Evolutionary conservation across 1,140 invertebrate genomes (phyloP), one percentile per base, ranked within the genome.

Genomic region (Lepeophtheirus salmonis): DNA sequence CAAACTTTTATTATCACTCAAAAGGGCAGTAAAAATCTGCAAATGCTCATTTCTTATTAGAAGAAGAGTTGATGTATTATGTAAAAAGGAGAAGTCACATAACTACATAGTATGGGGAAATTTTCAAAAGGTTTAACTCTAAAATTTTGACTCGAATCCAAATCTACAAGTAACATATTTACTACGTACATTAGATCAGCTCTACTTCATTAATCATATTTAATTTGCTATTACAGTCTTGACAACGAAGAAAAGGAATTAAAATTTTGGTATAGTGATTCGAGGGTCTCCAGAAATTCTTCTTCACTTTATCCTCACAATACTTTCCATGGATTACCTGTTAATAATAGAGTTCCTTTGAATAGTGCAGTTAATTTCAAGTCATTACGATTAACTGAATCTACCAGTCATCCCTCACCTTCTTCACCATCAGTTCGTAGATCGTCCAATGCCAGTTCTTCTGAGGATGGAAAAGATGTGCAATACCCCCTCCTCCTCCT

Each of bases 251-350:
- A 66, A 14, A 66, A 66, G 67, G 50, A 75, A 67, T 67, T 67
- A 66, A 49, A 72, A 68, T 66, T 71, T 68, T 63, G 70, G 70
- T 62, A 63, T 56, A 55, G 66, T 18, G 66, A 66, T 41, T n/a
- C n/a, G n/a, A n/a, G n/a, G n/a, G n/a, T n/a, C n/a, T 56, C 58
- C 25, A 51, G 14, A 20, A 54, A 54, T 14, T 21, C 16, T 4
- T 48, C 62, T 25, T 20, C 17, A 2, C 78, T 48, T 10, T 86
- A 83, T 72, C 79, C 78, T 55, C 86, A 89, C 69, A 86, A 89
- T 70, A 92, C 89, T 1, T 92, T 91, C 72, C 88, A 92, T 72
- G 88, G 88, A 4, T 84, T 83, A 14, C 79, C 80, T 4, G 74
- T 79, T 63, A 84, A 87, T 67, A 78, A 82, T 62, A 77, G 87